These are phyloP conservation scores for Astreopora myriophthalma DNA, from an alignment of 64 coral and sea anemone genomes.

Conservation along the genomic window DNA sequence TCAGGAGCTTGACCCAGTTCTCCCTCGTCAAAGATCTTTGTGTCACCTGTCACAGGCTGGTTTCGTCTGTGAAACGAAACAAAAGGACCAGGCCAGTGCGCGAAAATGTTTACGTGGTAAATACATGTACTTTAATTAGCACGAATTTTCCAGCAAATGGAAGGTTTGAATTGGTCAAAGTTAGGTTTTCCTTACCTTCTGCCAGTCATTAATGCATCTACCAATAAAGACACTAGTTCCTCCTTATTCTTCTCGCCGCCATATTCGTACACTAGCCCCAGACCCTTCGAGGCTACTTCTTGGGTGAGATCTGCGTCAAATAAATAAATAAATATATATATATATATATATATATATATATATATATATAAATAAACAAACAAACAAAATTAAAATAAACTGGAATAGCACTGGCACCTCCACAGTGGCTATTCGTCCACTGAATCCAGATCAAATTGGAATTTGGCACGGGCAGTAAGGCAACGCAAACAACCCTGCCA, in stretches of 20 bases:
- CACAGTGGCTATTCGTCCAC: too few relatives aligned
- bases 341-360: too few relatives aligned
- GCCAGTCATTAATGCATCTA: slow-evolving; percentile 78
- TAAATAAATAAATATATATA: not conserved
- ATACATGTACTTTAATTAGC: not conserved
- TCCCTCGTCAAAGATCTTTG: slow-evolving; percentile 84
- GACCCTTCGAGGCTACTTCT: slow-evolving; percentile 97
- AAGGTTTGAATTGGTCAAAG: too few relatives aligned
- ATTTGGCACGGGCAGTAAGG: too few relatives aligned
- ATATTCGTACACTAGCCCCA: slow-evolving; percentile 94
- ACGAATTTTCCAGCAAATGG: too few relatives aligned
- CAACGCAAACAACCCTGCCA: too few relatives aligned
- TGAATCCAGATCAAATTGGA: too few relatives aligned
- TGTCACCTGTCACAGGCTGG: slow-evolving; percentile 55
- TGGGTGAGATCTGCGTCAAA: slow-evolving; percentile 75
- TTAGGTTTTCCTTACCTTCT: slow-evolving; percentile 29
- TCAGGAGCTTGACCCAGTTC: slow-evolving; percentile 45
- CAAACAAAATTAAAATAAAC: too few relatives aligned
- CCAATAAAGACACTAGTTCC: slow-evolving; percentile 81
- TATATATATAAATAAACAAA: too few relatives aligned
- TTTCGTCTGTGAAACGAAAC: not conserved
- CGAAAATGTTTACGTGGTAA: not conserved
- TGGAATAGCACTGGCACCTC: too few relatives aligned
- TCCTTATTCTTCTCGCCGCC: slow-evolving; percentile 77
- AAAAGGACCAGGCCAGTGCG: not conserved